Evolutionary conservation across 92 coral and sea anemone genomes (phyloP), one percentile per base, ranked within the genome.

Genomic region (Galaxea fascicularis): DNA sequence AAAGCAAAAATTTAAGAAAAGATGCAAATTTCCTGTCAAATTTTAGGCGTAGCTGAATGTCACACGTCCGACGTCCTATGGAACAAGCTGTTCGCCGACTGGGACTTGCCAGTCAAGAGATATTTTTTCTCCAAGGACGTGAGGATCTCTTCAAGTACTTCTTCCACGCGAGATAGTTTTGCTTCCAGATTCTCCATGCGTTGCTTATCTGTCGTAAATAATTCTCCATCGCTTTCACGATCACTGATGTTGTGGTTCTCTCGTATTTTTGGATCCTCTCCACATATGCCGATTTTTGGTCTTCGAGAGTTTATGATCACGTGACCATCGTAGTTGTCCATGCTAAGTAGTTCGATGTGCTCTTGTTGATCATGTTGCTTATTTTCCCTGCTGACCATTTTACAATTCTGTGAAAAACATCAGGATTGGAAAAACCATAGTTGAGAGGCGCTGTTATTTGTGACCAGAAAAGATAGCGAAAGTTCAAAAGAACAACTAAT

Each of bases 141-240:
- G 14, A 52, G 21, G 59, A 82, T 57, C 53, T 70, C 71, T 35
- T 21, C 15, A 4, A 82, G 57, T 31, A 44, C 11, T 10, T 71
- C 77, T 46, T 82, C 86, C 78, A 82, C 16, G 28, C 24, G 70
- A 24, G 69, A 53, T 20, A 82, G 67, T 39, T 73, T 82, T 2
- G 56, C 28, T 44, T 82, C 86, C 54, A 82, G 44, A 18, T 56
- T 57, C 10, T 54, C 71, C 47, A 71, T 7, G 11, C 18, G 69
- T 14, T n/a, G 57, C 29, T 44, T 20, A 14, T 71, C 67, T 20
- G 31, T 14, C 21, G 44, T 22, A 8, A 56, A 22, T 10, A 57
- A 25, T 53, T 16, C 82, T 31, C 21, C 59, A 4, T 63, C 26
- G 27, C 26, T 71, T 26, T 56, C 56, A 22, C 59, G 41, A 15